A percentile compares a stretch with the other conserved stretches of the same genome.
Evolutionary conservation across 1,140 invertebrate genomes (phyloP).

Genomic region (Halictus rubicundus): DNA sequence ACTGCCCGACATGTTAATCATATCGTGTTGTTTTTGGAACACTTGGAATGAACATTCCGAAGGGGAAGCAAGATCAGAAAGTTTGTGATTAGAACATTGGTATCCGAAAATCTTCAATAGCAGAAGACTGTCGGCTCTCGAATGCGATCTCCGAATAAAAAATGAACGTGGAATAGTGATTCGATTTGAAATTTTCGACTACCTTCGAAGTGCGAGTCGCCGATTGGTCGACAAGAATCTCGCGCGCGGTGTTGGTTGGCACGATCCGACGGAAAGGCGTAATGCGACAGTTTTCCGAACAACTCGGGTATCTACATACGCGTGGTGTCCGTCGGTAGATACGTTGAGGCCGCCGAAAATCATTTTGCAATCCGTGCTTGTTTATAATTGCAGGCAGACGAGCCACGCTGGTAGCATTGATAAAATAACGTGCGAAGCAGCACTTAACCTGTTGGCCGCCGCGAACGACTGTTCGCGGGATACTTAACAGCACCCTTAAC

Average conservation of each 20-base stretch:
- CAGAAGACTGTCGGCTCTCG: too few species aligned
- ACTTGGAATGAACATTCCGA: too few species aligned
- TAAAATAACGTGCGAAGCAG: constrained; percentile 15
- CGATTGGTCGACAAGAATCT: background rate
- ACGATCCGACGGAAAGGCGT: constrained; percentile 24
- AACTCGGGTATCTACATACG: too few species aligned
- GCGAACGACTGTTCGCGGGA: background rate
- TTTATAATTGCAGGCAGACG: background rate
- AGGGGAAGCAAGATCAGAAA: too few species aligned
- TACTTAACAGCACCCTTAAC: background rate
- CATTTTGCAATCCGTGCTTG: background rate
- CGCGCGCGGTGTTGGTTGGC: background rate
- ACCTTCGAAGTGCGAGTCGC: background rate
- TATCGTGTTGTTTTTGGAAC: too few species aligned
- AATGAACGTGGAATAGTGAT: too few species aligned
- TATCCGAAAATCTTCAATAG: too few species aligned
- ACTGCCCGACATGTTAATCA: too few species aligned
- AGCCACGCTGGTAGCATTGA: background rate
- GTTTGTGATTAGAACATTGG: too few species aligned
- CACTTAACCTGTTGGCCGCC: background rate
- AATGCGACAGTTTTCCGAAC: background rate
- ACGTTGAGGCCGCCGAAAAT: background rate
- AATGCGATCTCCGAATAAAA: too few species aligned
- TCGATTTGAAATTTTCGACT: background rate
- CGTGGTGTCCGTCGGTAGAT: too few species aligned